A percentile compares a stretch with the other conserved stretches of the same genome.
Evolutionary conservation across 2,113 vertebrate genomes (phyloP).

Genomic region (Polypterus senegalus): DNA sequence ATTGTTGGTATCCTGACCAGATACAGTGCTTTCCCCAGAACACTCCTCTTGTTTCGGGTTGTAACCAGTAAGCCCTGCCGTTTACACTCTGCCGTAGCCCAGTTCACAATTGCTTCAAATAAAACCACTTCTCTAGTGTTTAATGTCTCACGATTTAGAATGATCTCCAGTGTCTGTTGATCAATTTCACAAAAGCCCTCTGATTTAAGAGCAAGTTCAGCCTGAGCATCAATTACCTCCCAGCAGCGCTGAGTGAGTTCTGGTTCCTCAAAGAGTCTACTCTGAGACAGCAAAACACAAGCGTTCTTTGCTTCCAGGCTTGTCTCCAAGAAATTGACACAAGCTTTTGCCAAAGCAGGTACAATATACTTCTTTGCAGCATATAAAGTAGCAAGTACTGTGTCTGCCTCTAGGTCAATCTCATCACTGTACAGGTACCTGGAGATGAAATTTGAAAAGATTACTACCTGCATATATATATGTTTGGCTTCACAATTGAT

Average conservation of each 20-base stretch:
- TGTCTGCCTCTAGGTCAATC: constrained; percentile 90
- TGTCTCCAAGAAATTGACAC: constrained; percentile 88
- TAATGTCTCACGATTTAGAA: constrained; percentile 77
- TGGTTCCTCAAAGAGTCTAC: constrained; percentile 90
- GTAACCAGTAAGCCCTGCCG: constrained; percentile 60
- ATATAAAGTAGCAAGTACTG: constrained; percentile 85
- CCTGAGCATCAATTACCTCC: constrained; percentile 95
- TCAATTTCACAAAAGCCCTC: constrained; percentile 93
- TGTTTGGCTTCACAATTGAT: too few relatives aligned
- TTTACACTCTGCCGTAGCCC: constrained; percentile 83
- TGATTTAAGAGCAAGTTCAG: constrained; percentile 78
- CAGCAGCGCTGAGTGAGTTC: constrained; percentile 90
- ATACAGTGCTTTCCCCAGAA: constrained; percentile 75
- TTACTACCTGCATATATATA: too few relatives aligned
- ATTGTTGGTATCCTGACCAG: constrained; percentile 81
- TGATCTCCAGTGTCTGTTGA: constrained; percentile 76
- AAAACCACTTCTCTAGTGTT: constrained; percentile 85
- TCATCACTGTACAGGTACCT: constrained; percentile 97
- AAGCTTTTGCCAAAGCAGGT: constrained; percentile 79
- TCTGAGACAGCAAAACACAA: constrained; percentile 90
- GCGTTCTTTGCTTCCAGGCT: constrained; percentile 89
- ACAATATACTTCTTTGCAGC: constrained; percentile 97
- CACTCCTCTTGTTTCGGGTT: constrained; percentile 60
- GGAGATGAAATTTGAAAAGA: not conserved
- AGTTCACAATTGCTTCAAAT: constrained; percentile 75